Conservation (phyloP, 2,113 vertebrate genomes). For the Micronisus gabar region DNA sequence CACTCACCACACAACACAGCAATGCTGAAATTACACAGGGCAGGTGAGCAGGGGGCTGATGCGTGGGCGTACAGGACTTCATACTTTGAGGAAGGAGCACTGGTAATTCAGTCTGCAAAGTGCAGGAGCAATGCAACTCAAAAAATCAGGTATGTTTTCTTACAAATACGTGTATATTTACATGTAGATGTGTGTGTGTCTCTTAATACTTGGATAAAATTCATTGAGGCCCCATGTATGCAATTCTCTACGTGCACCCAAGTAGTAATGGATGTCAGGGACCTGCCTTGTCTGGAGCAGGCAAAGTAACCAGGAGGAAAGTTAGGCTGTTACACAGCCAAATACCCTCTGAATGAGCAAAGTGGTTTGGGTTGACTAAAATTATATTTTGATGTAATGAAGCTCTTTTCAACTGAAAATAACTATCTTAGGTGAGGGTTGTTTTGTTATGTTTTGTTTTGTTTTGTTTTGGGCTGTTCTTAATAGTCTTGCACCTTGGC, state of each 20-base stretch:
- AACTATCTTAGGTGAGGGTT: not conserved
- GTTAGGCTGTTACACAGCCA: not conserved
- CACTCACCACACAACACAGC: not conserved
- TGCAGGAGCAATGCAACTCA: not conserved
- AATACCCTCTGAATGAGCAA: not conserved
- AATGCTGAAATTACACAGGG: not conserved
- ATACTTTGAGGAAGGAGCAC: not conserved
- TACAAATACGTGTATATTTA: not conserved
- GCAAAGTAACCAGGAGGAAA: not conserved
- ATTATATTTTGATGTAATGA: not conserved
- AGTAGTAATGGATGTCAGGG: not conserved
- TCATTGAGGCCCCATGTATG: fast-evolving
- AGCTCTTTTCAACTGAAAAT: not conserved
- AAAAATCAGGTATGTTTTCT: not conserved
- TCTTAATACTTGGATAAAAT: not conserved
- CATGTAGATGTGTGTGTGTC: not conserved
- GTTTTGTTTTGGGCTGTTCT: not conserved
- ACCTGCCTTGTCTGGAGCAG: not conserved
- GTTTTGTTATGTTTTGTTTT: not conserved
- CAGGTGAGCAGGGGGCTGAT: not conserved
- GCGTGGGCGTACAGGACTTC: not conserved
- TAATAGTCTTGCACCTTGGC: not conserved
- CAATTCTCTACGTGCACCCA: not conserved
- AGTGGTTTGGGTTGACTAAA: not conserved
- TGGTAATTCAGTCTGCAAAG: not conserved